Evolutionary conservation across 2,888 invertebrate genomes (phyloP).

Genomic region (Acronicta leporina): DNA sequence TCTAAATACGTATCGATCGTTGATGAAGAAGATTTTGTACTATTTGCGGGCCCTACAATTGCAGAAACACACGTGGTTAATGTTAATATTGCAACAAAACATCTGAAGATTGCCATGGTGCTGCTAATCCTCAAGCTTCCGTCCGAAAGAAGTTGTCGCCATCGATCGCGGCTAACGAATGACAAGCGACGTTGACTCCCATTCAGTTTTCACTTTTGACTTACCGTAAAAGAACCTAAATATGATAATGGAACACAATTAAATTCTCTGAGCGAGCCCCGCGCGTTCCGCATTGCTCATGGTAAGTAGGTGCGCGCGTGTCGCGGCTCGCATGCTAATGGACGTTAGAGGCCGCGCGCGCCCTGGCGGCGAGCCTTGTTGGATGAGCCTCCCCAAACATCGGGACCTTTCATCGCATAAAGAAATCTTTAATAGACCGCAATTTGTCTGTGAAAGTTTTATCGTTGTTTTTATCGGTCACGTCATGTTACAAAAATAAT

Average conservation of each 20-base stretch:
- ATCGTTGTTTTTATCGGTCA: conserved; percentile 63
- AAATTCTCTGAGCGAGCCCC: conserved; percentile 86
- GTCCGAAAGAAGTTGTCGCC: conserved; percentile 81
- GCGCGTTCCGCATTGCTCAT: conserved; percentile 87
- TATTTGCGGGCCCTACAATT: conserved; percentile 80
- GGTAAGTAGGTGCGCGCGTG: conserved; percentile 81
- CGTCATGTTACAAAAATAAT: conserved; percentile 44
- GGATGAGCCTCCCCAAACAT: conserved; percentile 77
- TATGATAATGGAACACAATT: conserved; percentile 89
- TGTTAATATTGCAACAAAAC: conserved; percentile 68
- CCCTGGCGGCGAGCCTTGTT: conserved; percentile 69
- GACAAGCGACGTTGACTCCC: conserved; percentile 77
- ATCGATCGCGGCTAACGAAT: conserved; percentile 86
- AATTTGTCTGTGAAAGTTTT: conserved; percentile 82
- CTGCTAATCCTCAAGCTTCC: conserved; percentile 68
- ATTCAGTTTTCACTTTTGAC: conserved; percentile 89
- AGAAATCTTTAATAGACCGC: conserved; percentile 78
- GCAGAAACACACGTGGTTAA: conserved; percentile 74
- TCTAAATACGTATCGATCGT: conserved; percentile 91
- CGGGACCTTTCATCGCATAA: conserved; percentile 78
- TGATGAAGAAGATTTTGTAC: conserved; percentile 68
- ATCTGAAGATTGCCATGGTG: conserved; percentile 72
- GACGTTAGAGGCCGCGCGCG: conserved; percentile 62
- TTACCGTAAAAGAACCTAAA: conserved; percentile 88
- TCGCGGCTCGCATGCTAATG: conserved; percentile 81